Evolutionary conservation across 2,797 vertebrate genomes (phyloP).

Genomic region (Tokudaia muenninki): DNA sequence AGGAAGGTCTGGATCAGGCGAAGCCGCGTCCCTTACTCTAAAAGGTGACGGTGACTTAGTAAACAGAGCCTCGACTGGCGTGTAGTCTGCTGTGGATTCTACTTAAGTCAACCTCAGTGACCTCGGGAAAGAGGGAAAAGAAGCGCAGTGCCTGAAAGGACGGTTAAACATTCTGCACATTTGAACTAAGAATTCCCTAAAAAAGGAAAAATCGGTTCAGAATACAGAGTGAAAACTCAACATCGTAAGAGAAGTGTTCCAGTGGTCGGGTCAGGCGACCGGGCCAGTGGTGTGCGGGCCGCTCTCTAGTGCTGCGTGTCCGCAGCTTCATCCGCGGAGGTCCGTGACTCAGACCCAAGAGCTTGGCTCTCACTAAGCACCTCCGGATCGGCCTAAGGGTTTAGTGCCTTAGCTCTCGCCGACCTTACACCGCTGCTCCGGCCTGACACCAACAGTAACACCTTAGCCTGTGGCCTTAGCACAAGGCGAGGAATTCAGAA

Average conservation of each 20-base stretch:
- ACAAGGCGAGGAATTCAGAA: neutral
- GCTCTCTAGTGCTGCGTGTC: neutral
- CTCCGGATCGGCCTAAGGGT: neutral
- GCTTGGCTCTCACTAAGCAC: neutral
- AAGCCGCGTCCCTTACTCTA: neutral
- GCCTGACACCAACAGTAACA: no score
- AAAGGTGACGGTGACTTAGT: accelerated
- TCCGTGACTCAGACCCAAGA: accelerated
- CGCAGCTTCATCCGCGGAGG: neutral
- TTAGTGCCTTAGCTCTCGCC: neutral
- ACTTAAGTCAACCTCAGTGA: accelerated
- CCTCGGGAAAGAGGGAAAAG: accelerated
- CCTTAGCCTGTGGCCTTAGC: neutral
- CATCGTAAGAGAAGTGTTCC: neutral
- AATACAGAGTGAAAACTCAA: neutral
- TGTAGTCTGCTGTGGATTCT: accelerated
- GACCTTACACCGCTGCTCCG: no score
- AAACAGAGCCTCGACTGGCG: accelerated
- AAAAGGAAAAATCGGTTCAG: neutral
- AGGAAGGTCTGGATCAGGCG: neutral
- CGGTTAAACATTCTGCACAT: no score
- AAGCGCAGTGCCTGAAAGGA: accelerated
- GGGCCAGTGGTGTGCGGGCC: accelerated
- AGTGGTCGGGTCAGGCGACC: accelerated
- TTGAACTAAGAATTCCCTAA: neutral